Evolutionary conservation across 2,113 vertebrate genomes (phyloP).

Genomic region (Bufo gargarizans): DNA sequence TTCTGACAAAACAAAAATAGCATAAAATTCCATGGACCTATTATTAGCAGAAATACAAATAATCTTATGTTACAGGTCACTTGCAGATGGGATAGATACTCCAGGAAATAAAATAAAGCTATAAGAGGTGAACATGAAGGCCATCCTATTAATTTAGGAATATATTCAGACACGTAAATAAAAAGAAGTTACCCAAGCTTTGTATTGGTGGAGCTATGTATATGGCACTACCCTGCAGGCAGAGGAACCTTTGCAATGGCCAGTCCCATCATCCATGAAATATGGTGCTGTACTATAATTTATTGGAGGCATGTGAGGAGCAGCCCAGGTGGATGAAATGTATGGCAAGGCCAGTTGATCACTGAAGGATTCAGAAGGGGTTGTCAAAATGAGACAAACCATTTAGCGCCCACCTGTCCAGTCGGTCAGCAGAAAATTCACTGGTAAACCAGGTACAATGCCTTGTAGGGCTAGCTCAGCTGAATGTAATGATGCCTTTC

Average conservation of each 20-base stretch:
- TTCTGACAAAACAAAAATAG: constrained; percentile 24
- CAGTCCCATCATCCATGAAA: background rate
- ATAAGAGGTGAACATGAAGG: background rate
- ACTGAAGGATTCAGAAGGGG: too few species aligned
- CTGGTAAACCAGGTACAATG: too few species aligned
- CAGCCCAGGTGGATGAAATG: too few species aligned
- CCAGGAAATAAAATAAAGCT: background rate
- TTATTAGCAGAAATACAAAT: constrained; percentile 20
- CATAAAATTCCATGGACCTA: background rate
- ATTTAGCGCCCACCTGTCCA: background rate
- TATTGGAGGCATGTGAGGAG: background rate
- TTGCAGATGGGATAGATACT: constrained; percentile 10
- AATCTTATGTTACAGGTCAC: constrained; percentile 11
- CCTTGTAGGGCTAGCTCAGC: too few species aligned
- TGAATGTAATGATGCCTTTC: too few species aligned
- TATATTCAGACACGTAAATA: background rate
- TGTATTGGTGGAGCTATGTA: too few species aligned
- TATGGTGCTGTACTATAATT: background rate
- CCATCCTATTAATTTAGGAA: background rate
- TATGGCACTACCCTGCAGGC: too few species aligned
- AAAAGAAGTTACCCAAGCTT: background rate
- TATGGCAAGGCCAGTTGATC: too few species aligned
- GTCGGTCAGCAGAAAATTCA: too few species aligned
- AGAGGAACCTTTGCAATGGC: too few species aligned
- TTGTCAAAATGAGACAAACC: background rate